Conservation (phyloP, 1,140 invertebrate genomes). For the Drosophila varians region DNA sequence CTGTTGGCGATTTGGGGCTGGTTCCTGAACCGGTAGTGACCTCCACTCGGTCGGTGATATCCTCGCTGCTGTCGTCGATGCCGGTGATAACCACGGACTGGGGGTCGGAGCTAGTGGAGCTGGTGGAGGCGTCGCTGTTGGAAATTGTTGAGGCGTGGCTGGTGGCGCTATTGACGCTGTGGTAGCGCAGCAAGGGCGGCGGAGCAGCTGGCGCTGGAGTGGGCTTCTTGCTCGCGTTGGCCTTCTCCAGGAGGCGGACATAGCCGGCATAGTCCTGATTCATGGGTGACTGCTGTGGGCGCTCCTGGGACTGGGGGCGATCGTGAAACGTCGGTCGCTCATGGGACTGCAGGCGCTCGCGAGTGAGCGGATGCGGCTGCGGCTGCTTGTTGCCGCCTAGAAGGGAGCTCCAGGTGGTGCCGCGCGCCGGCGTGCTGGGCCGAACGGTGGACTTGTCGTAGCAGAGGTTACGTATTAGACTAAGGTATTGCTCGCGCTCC, state of each 20-base stretch:
- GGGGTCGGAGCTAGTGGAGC: background rate
- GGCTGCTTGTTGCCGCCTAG: background rate
- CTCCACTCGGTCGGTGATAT: background rate
- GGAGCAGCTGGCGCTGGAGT: background rate
- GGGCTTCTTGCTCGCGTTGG: background rate
- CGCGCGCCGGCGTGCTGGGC: background rate
- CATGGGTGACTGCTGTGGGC: background rate
- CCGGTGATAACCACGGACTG: background rate
- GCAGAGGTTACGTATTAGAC: slow-evolving; percentile 36
- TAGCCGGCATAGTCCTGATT: slow-evolving; percentile 16
- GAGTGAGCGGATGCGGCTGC: background rate
- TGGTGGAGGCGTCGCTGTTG: background rate
- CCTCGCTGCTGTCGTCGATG: background rate
- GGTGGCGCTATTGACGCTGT: background rate
- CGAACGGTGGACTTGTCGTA: background rate
- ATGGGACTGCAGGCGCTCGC: background rate
- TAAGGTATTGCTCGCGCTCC: slow-evolving; percentile 49
- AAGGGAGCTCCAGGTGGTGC: background rate
- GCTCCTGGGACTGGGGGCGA: background rate
- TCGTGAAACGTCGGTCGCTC: background rate
- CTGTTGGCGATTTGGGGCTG: background rate
- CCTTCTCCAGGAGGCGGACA: slow-evolving; percentile 9
- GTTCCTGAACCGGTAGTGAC: background rate
- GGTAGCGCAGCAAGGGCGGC: background rate
- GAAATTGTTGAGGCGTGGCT: slow-evolving; percentile 15